A percentile compares a stretch with the other conserved stretches of the same genome.
Evolutionary conservation across 2,888 invertebrate species (phyloP).

Genomic region (Saturnia pavonia): DNA sequence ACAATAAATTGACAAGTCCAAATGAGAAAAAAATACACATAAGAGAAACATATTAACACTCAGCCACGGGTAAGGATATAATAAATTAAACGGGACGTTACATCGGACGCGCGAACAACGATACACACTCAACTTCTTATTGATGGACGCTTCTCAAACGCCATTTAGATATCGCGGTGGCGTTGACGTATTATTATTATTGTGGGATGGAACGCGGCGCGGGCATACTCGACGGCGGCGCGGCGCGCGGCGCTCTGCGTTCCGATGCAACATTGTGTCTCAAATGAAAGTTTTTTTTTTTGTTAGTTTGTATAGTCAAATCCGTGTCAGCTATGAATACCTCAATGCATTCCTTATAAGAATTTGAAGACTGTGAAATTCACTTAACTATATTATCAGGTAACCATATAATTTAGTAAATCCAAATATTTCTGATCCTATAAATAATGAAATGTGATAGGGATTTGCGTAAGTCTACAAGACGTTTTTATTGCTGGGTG

Average conservation of each 20-base stretch:
- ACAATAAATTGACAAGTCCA: conserved; percentile 7
- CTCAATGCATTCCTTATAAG: no score
- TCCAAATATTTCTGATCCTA: no score
- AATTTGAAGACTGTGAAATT: no score
- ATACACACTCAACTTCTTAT: conserved; percentile 72
- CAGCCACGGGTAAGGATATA: conserved; percentile 37
- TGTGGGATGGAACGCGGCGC: conserved; percentile 31
- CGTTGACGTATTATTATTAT: conserved; percentile 79
- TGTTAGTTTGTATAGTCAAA: no score
- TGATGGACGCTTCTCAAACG: conserved; percentile 80
- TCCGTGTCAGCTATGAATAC: no score
- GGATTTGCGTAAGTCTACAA: no score
- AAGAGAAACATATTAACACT: conserved; percentile 24
- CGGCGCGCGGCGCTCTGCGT: not conserved
- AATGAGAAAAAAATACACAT: conserved; percentile 3
- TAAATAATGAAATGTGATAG: no score
- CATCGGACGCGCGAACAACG: conserved; percentile 59
- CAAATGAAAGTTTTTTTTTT: not conserved
- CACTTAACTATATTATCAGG: no score
- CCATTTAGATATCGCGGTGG: conserved; percentile 77
- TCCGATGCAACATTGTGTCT: not conserved
- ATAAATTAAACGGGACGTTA: conserved; percentile 53
- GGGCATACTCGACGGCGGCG: no score
- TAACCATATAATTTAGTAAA: no score
- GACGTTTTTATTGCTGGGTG: no score